These are phyloP conservation scores for Campoletis sonorensis DNA, from an alignment of 1,140 invertebrate genomes.

Conservation along the genomic window DNA sequence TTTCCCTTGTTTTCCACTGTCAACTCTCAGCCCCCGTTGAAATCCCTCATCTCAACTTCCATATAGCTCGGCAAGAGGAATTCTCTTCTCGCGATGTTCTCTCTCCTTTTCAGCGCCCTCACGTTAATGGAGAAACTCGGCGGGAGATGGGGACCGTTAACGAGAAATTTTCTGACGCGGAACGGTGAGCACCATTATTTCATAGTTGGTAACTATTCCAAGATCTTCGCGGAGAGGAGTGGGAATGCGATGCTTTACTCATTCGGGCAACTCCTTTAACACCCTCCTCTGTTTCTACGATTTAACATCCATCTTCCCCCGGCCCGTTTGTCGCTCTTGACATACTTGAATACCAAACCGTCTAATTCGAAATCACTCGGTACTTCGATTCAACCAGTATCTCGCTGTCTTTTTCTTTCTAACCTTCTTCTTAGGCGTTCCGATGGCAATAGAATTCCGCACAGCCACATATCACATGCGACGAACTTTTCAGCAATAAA, in stretches of 20 bases:
- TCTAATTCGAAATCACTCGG: conserved; percentile 37
- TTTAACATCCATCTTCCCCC: not conserved
- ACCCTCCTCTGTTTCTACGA: conserved; percentile 17
- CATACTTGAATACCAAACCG: conserved; percentile 34
- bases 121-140: conserved; percentile 39
- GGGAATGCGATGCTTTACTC: not conserved
- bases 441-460: conserved; percentile 20
- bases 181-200: conserved; percentile 25
- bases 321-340: not conserved
- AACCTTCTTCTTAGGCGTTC: not conserved
- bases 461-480: not conserved
- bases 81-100: not conserved
- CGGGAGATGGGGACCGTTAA: conserved; percentile 25
- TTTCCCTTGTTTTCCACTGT: conserved; percentile 22
- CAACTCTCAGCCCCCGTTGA: not conserved
- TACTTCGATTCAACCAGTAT: conserved; percentile 29
- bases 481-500: too few relatives aligned
- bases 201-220: conserved; percentile 44
- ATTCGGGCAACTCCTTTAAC: conserved; percentile 4
- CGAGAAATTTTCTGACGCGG: conserved; percentile 44
- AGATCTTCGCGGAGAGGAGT: conserved; percentile 18
- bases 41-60: conserved; percentile 15
- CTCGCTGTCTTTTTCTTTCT: not conserved
- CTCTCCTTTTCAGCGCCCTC: not conserved
- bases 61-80: conserved; percentile 5